phyloP scores from a whole-genome alignment of 2,888 invertebrate species.

The Cheilosia scutellata region DNA sequence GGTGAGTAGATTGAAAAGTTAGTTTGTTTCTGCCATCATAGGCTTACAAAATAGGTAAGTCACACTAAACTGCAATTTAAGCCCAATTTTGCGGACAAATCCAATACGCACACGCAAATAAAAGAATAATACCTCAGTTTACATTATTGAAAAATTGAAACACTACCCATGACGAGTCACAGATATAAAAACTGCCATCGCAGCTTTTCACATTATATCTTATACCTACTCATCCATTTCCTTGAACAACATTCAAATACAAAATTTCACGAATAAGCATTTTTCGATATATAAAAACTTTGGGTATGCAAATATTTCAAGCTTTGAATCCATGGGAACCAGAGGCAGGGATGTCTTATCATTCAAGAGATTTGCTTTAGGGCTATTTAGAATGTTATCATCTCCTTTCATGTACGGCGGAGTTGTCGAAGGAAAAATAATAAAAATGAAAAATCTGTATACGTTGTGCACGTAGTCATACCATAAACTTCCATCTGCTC shows the following conservation, averaged over 20 bases:
- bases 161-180: not conserved
- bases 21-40: too few relatives aligned
- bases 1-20: too few relatives aligned
- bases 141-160: not conserved
- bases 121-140: too few relatives aligned
- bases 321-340: conserved; percentile 29
- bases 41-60: too few relatives aligned
- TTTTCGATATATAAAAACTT: conserved; percentile 41
- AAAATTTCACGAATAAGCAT: conserved; percentile 52
- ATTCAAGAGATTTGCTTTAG: conserved; percentile 16
- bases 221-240: conserved; percentile 30
- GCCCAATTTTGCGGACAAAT: too few relatives aligned
- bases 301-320: conserved; percentile 30
- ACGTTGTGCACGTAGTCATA: not conserved
- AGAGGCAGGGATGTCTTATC: not conserved
- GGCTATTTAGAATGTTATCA: conserved; percentile 13
- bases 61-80: too few relatives aligned
- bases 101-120: too few relatives aligned
- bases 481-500: conserved; percentile 25
- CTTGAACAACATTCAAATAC: conserved; percentile 30
- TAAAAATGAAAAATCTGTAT: conserved; percentile 23
- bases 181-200: conserved; percentile 7
- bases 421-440: conserved; percentile 6
- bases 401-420: not conserved
- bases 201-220: conserved; percentile 25